phyloP scores from a whole-genome alignment of 2,113 vertebrate species.

The Eurypyga helias region DNA sequence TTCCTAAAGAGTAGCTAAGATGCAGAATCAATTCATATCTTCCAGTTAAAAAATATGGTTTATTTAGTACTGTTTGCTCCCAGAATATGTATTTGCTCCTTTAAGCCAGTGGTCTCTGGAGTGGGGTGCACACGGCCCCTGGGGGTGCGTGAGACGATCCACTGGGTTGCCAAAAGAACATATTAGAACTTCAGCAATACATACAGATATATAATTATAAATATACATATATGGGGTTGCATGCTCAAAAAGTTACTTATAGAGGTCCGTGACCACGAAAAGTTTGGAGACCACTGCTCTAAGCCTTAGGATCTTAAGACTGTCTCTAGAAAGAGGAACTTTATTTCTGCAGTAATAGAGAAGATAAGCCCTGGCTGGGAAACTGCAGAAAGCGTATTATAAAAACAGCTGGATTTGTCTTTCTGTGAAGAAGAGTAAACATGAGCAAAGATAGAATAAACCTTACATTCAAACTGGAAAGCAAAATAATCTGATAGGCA shows the following conservation, averaged over 20 bases:
- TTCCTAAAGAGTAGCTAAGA: not conserved
- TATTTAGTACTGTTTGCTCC: not conserved
- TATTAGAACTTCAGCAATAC: not conserved
- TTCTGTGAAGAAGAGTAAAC: not conserved
- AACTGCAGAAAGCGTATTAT: not conserved
- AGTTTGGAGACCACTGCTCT: not conserved
- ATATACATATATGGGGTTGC: not conserved
- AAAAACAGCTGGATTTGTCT: not conserved
- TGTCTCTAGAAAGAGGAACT: not conserved
- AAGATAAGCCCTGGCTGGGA: not conserved
- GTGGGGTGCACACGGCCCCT: not conserved
- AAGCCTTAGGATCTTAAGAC: not conserved
- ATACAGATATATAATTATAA: not conserved
- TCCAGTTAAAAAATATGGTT: not conserved
- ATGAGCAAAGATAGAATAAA: not conserved
- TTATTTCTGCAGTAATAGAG: not conserved
- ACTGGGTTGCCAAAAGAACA: not conserved
- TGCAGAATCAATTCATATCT: not conserved
- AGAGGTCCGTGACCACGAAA: not conserved
- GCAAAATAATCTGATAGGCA: not conserved
- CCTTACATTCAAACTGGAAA: not conserved
- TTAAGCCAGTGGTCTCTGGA: not conserved
- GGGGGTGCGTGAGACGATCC: rapidly evolving
- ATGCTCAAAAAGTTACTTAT: not conserved
- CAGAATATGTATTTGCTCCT: not conserved